Percentiles rank a stretch among this genome's conserved stretches.
Evolutionary conservation across 2,888 invertebrate species (phyloP).

Genomic region (Adineta ricciae): DNA sequence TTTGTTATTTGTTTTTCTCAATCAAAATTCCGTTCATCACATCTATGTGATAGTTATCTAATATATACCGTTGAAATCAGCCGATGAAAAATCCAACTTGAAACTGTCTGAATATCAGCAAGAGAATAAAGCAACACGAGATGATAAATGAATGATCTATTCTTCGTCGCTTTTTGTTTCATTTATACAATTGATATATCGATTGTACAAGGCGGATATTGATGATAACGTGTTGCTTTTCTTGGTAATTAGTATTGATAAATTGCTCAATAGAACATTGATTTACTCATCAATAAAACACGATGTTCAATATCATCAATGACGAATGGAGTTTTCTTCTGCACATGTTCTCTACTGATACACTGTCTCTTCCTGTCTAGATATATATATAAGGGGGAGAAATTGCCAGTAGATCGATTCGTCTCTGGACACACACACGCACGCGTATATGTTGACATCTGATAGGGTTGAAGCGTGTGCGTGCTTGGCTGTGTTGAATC

Average conservation of each 20-base stretch:
- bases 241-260: neutral
- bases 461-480: neutral
- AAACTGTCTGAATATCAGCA: neutral
- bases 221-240: neutral
- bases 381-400: neutral
- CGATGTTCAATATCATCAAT: neutral
- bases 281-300: neutral
- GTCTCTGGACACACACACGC: neutral
- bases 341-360: neutral
- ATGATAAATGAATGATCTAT: neutral
- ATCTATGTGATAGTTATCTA: neutral
- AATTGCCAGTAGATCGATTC: neutral
- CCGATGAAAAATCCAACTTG: neutral
- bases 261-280: neutral
- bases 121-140: neutral
- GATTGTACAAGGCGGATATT: neutral
- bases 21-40: slow-evolving; percentile 9
- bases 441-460: neutral
- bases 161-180: neutral
- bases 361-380: neutral
- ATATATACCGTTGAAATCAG: neutral
- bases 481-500: neutral
- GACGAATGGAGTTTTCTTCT: neutral
- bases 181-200: slow-evolving; percentile 14
- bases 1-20: slow-evolving; percentile 4